Evolutionary conservation across 2,113 vertebrate species (phyloP).

Genomic region (Mirounga angustirostris): DNA sequence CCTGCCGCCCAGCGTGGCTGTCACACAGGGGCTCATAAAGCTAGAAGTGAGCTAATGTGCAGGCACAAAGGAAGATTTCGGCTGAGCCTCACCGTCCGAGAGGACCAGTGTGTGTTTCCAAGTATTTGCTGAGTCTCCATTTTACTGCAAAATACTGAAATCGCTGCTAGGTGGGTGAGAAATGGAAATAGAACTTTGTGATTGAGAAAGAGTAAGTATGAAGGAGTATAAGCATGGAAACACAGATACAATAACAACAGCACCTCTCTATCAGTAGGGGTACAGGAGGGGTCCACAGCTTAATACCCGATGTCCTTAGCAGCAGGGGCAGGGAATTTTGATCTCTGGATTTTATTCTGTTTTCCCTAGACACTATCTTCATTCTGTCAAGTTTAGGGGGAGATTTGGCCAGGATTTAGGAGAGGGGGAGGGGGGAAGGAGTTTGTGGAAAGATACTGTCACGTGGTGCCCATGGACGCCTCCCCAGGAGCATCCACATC

Average conservation of each 20-base stretch:
- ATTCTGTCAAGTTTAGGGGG: neutral
- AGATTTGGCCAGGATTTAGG: neutral
- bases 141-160: neutral
- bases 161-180: neutral
- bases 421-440: neutral
- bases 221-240: neutral
- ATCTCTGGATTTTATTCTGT: neutral
- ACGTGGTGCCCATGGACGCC: fast-evolving
- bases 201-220: neutral
- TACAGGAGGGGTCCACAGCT: neutral
- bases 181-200: neutral
- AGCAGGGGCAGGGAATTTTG: neutral
- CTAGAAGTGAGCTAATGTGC: neutral
- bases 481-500: fast-evolving
- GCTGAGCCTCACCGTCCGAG: neutral
- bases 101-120: neutral
- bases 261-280: neutral
- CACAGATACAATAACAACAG: fast-evolving
- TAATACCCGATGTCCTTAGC: neutral
- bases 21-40: neutral
- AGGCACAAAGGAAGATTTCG: neutral
- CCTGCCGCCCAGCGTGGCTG: neutral
- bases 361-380: neutral
- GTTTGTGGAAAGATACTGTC: neutral
- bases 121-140: neutral